Evolutionary conservation across 2,797 vertebrate species (phyloP).

Genomic region (Aratinga solstitialis): DNA sequence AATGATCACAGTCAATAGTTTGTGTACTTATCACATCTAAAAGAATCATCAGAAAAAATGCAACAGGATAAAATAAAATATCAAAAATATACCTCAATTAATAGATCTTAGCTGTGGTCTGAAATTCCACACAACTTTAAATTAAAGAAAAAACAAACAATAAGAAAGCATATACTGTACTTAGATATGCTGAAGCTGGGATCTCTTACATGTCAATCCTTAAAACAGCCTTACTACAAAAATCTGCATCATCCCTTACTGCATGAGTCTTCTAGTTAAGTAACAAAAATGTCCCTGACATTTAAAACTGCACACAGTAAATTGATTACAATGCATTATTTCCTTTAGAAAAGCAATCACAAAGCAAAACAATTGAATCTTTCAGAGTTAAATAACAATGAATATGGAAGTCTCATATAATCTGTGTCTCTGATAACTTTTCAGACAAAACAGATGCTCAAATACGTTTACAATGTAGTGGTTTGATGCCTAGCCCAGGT

Average conservation of each 20-base stretch:
- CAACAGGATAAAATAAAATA: background rate
- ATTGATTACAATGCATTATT: constrained; percentile 43
- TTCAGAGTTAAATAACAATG: constrained; percentile 35
- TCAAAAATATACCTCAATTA: background rate
- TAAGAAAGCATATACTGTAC: background rate
- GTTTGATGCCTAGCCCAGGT: background rate
- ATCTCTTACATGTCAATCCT: background rate
- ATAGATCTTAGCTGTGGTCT: background rate
- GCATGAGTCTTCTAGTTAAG: constrained; percentile 15
- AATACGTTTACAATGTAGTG: background rate
- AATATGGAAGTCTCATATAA: background rate
- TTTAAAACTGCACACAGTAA: constrained; percentile 27
- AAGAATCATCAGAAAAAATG: background rate
- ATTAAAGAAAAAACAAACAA: background rate
- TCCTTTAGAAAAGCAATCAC: constrained; percentile 31
- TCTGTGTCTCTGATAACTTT: background rate
- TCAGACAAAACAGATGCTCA: background rate
- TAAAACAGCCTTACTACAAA: background rate
- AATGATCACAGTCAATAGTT: background rate
- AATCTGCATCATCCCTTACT: constrained; percentile 6
- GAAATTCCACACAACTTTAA: background rate
- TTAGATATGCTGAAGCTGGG: background rate
- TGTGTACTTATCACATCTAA: background rate
- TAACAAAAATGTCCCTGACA: constrained; percentile 23
- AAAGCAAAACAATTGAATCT: background rate